phyloP scores from a whole-genome alignment of 2,888 invertebrate genomes.

The Blastobasis lacticolella region DNA sequence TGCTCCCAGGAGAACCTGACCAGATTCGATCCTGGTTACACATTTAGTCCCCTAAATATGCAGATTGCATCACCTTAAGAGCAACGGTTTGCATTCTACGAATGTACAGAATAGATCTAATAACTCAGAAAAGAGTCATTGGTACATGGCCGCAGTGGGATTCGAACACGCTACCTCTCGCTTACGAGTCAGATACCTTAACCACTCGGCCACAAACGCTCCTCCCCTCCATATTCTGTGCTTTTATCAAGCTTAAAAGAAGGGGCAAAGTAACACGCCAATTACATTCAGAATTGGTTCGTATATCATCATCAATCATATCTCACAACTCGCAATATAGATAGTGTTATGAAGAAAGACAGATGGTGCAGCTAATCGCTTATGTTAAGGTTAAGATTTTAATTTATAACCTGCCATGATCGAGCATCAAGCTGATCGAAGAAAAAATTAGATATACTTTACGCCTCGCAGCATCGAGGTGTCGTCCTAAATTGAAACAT shows the following conservation, averaged over 20 bases:
- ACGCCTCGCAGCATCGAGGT: background rate
- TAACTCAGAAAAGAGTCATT: no score
- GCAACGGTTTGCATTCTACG: no score
- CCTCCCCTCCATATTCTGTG: background rate
- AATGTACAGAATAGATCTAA: background rate
- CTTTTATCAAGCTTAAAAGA: background rate
- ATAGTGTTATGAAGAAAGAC: constrained; percentile 2
- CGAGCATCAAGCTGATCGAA: constrained; percentile 2
- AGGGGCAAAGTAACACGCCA: background rate
- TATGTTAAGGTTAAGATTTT: constrained; percentile 1
- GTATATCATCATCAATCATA: constrained; percentile 5
- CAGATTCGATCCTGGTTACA: no score
- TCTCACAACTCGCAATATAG: constrained; percentile 1
- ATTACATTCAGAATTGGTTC: background rate
- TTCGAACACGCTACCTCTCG: no score
- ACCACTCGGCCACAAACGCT: no score
- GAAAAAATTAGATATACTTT: background rate
- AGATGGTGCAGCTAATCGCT: constrained; percentile 7
- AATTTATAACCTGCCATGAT: constrained; percentile 4
- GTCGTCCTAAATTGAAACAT: constrained; percentile 10
- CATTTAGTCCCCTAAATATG: no score
- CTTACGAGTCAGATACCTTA: no score
- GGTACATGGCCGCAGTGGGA: no score
- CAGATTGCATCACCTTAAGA: no score
- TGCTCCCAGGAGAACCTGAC: no score